These are phyloP conservation scores for Turritopsis rubra DNA, from an alignment of 30 jellyfish, hydroid and myxozoan genomes.

Conservation along the genomic window DNA sequence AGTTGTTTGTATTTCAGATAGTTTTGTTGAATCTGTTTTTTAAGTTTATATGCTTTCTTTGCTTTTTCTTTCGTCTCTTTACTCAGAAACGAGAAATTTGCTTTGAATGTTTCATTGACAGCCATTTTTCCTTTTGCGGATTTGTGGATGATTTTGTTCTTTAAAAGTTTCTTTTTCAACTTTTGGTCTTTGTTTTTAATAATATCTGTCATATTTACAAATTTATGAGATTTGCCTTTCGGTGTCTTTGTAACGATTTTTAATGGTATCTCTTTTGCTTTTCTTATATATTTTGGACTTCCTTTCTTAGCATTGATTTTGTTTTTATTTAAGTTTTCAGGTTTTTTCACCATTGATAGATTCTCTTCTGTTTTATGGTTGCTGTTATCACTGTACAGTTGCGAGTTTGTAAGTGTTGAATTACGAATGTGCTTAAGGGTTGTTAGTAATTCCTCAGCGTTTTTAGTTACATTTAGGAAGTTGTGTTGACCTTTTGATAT, in stretches of 20 bases:
- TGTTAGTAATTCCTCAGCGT: neutral
- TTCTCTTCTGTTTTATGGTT: neutral
- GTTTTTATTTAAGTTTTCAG: no score
- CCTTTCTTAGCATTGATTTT: neutral
- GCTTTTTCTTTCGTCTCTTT: neutral
- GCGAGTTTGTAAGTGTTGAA: neutral
- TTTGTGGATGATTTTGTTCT: neutral
- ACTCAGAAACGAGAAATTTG: neutral
- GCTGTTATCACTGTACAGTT: neutral
- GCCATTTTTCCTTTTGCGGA: neutral
- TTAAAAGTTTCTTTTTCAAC: neutral
- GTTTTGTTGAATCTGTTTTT: neutral
- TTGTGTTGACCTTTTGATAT: neutral
- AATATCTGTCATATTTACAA: neutral
- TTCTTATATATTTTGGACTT: neutral
- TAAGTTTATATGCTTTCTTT: neutral
- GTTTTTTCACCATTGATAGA: neutral
- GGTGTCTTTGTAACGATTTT: neutral
- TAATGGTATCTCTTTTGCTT: neutral
- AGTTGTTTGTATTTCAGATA: neutral
- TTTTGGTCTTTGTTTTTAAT: neutral
- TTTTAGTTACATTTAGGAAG: neutral
- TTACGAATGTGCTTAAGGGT: neutral
- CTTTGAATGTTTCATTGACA: neutral
- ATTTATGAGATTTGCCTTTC: neutral